phyloP scores from a whole-genome alignment of 2,888 invertebrate genomes.

The Oscheius sp. region DNA sequence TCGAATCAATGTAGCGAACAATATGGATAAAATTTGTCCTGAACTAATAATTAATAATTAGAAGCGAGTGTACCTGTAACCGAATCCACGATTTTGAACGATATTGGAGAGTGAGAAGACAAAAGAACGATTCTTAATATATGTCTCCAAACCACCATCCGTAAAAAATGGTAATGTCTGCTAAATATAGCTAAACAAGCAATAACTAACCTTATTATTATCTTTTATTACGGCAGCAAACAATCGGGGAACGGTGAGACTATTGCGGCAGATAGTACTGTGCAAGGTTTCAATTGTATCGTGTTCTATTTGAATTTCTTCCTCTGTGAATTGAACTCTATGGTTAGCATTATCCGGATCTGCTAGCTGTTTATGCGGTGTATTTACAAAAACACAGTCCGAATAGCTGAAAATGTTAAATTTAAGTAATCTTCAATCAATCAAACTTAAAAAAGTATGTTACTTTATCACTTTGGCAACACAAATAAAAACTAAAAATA shows the following conservation, averaged over 20 bases:
- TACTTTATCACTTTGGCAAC: no score
- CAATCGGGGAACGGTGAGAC: not conserved
- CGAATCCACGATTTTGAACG: constrained; percentile 15
- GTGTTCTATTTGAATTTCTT: not conserved
- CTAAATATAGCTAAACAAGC: not conserved
- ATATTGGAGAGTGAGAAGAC: not conserved
- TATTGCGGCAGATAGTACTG: constrained; percentile 1
- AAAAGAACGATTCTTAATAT: constrained; percentile 3
- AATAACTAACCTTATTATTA: not conserved
- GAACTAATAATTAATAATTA: not conserved
- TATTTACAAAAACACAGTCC: not conserved
- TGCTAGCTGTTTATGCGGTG: no score
- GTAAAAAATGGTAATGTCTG: constrained; percentile 6
- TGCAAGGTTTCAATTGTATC: constrained; percentile 11
- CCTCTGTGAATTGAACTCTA: constrained; percentile 5
- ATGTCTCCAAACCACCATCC: not conserved
- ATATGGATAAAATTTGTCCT: not conserved
- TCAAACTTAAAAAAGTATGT: no score
- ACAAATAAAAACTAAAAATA: no score
- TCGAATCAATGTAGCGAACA: not conserved
- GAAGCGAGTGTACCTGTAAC: not conserved
- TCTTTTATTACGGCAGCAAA: not conserved
- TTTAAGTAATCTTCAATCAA: no score
- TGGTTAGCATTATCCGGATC: not conserved
- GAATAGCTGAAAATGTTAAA: not conserved